Evolutionary conservation across 2,113 vertebrate species (phyloP).

Genomic region (Antennarius striatus): DNA sequence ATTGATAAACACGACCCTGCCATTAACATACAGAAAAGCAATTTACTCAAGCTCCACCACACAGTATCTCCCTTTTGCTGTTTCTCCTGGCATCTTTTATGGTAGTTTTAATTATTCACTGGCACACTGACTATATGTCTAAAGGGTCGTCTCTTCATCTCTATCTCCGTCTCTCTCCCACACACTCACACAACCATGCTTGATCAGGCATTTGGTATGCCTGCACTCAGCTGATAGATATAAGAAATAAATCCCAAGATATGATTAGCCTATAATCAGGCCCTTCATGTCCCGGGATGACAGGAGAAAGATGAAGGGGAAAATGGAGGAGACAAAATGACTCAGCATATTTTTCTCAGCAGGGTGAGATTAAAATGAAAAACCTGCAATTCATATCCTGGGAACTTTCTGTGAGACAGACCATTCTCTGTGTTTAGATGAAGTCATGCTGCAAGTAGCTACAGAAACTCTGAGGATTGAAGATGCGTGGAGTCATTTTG

Average conservation of each 20-base stretch:
- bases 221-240: conserved; percentile 38
- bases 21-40: conserved; percentile 80
- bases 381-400: conserved; percentile 1
- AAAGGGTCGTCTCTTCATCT: conserved; percentile 11
- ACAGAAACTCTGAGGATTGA: background rate
- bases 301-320: conserved; percentile 1
- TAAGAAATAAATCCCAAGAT: conserved; percentile 51
- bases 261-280: conserved; percentile 52
- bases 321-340: conserved; percentile 3
- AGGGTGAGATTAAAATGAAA: conserved; percentile 5
- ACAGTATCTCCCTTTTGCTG: conserved; percentile 39
- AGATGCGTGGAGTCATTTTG: background rate
- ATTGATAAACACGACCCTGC: conserved; percentile 83
- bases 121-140: conserved; percentile 40
- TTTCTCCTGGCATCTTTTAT: conserved; percentile 67
- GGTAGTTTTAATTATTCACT: conserved; percentile 72
- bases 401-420: conserved; percentile 6
- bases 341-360: conserved; percentile 2
- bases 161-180: conserved; percentile 1
- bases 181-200: conserved; percentile 20
- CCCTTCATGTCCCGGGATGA: conserved; percentile 15
- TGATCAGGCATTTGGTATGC: conserved; percentile 17
- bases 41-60: conserved; percentile 72
- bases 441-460: background rate
- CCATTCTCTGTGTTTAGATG: background rate